phyloP scores from a whole-genome alignment of 1,140 invertebrate genomes.

The Diabrotica undecimpunctata region DNA sequence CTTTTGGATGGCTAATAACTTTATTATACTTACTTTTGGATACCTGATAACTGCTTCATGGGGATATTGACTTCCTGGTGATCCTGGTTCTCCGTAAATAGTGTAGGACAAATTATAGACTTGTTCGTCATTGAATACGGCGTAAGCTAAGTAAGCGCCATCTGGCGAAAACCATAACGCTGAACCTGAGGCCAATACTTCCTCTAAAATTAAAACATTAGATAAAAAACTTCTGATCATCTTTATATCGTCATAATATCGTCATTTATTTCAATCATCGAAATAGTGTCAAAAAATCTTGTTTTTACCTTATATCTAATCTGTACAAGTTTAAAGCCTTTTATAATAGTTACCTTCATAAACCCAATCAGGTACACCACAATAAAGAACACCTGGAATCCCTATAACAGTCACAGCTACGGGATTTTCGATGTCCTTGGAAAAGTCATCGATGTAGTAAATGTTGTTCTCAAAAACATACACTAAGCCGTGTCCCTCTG shows the following conservation, averaged over 20 bases:
- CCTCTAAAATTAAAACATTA: constrained; percentile 64
- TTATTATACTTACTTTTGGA: constrained; percentile 69
- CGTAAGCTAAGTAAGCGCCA: constrained; percentile 74
- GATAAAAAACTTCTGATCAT: neutral
- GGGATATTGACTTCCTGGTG: constrained; percentile 64
- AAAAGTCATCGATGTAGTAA: constrained; percentile 59
- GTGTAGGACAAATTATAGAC: constrained; percentile 62
- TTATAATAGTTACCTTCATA: constrained; percentile 53
- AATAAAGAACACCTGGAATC: constrained; percentile 63
- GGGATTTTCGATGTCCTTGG: constrained; percentile 15
- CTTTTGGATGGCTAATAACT: constrained; percentile 85
- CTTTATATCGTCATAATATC: too few species aligned
- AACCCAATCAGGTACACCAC: constrained; percentile 75
- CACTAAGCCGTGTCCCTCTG: constrained; percentile 59
- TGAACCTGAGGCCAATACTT: constrained; percentile 78
- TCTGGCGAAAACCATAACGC: constrained; percentile 89
- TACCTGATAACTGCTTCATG: constrained; percentile 69
- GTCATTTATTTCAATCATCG: too few species aligned
- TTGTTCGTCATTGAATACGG: constrained; percentile 76
- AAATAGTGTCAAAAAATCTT: too few species aligned
- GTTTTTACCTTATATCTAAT: neutral
- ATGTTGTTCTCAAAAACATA: constrained; percentile 78
- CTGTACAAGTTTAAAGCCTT: neutral
- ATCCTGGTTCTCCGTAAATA: constrained; percentile 64
- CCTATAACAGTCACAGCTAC: constrained; percentile 53